Evolutionary conservation across 2,888 invertebrate genomes (phyloP).

Genomic region (Drosophila melanosoma): DNA sequence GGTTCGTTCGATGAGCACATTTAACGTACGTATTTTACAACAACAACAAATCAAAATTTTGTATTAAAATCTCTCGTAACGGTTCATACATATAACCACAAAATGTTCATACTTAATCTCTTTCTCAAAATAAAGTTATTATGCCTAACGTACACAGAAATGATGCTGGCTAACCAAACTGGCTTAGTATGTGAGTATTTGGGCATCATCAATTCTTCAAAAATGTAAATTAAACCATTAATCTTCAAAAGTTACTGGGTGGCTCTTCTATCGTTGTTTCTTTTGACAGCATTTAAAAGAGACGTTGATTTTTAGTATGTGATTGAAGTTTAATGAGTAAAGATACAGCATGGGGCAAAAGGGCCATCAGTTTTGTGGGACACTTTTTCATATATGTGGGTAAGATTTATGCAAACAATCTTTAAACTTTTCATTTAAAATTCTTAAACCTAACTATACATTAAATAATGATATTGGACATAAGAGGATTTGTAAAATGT

Average conservation of each 20-base stretch:
- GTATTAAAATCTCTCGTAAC: constrained; percentile 46
- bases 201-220: constrained; percentile 21
- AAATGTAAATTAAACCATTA: constrained; percentile 15
- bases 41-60: constrained; percentile 45
- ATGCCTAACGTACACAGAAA: constrained; percentile 37
- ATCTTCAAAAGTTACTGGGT: constrained; percentile 29
- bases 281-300: constrained; percentile 63
- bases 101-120: constrained; percentile 48
- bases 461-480: constrained; percentile 40
- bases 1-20: constrained; percentile 49
- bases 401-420: constrained; percentile 42
- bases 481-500: constrained; percentile 63
- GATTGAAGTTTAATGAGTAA: constrained; percentile 35
- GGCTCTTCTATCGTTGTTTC: constrained; percentile 63
- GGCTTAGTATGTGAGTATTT: constrained; percentile 61
- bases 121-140: constrained; percentile 55
- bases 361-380: constrained; percentile 45
- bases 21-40: constrained; percentile 57
- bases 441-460: constrained; percentile 19
- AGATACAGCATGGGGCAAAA: constrained; percentile 28
- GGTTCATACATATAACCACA: constrained; percentile 36
- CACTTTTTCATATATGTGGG: constrained; percentile 44
- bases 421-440: constrained; percentile 27
- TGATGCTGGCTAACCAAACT: constrained; percentile 48
- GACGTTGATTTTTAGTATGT: constrained; percentile 50